phyloP scores from a whole-genome alignment of 1,140 invertebrate genomes.

The Liolophura sinensis region DNA sequence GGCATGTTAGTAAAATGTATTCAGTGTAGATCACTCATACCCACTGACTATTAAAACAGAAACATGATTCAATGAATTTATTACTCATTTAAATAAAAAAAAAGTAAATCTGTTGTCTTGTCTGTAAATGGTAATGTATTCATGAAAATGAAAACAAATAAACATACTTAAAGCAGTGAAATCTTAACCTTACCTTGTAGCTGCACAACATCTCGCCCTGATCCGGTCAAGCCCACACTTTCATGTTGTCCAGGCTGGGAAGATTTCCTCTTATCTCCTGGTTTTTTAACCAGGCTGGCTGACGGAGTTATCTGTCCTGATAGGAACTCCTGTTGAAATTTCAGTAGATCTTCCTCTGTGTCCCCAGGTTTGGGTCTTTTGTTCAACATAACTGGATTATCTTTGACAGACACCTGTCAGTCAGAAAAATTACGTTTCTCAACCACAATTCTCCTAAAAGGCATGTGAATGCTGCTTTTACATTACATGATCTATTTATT shows the following conservation, averaged over 20 bases:
- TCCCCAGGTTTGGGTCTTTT: constrained; percentile 45
- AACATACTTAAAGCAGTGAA: background rate
- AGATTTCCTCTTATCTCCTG: constrained; percentile 35
- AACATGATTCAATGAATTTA: too few species aligned
- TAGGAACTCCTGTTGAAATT: constrained; percentile 55
- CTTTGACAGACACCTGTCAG: too few species aligned
- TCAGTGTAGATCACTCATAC: too few species aligned
- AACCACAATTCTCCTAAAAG: too few species aligned
- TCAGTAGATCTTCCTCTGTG: constrained; percentile 55
- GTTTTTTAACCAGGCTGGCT: constrained; percentile 28
- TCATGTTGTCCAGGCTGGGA: background rate
- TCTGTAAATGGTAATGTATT: background rate
- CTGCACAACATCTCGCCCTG: constrained; percentile 37
- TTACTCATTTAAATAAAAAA: too few species aligned
- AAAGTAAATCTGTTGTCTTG: background rate
- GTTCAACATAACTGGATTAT: too few species aligned
- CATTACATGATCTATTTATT: too few species aligned
- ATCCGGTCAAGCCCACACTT: background rate
- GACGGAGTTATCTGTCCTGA: constrained; percentile 26
- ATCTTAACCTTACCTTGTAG: constrained; percentile 30
- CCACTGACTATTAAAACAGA: too few species aligned
- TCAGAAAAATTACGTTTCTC: too few species aligned
- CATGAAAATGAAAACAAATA: background rate
- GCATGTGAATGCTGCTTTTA: too few species aligned
- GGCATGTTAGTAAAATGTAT: too few species aligned